Percentiles rank a stretch among this genome's conserved stretches.
These are phyloP conservation scores for Clinocottus analis DNA, from an alignment of 2,113 vertebrate species.

Conservation along the genomic window DNA sequence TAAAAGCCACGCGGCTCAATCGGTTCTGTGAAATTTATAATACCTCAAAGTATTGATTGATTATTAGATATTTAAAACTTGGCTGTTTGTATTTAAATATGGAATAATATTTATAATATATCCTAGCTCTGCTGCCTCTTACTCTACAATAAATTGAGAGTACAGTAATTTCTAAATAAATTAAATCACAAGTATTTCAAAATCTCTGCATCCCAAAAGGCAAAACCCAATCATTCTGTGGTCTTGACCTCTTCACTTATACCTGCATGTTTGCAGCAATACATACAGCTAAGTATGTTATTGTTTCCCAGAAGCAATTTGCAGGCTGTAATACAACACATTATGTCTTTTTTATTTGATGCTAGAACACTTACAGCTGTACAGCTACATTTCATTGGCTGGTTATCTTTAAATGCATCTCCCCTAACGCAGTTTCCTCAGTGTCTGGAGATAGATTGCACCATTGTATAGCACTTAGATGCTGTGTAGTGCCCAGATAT, in stretches of 20 bases:
- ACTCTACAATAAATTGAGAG: background rate
- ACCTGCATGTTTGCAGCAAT: background rate
- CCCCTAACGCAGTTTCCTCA: background rate
- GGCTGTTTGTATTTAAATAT: background rate
- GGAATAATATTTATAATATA: background rate
- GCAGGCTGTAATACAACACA: background rate
- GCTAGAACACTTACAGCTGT: background rate
- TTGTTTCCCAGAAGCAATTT: background rate
- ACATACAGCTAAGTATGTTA: background rate
- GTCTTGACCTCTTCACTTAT: background rate
- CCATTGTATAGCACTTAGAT: background rate
- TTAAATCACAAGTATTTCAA: background rate
- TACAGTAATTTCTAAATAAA: background rate
- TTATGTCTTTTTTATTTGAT: background rate
- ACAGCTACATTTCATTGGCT: conserved; percentile 6
- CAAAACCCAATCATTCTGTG: background rate
- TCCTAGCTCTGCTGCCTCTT: background rate
- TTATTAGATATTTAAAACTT: conserved; percentile 5
- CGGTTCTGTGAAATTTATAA: background rate
- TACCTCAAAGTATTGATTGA: background rate
- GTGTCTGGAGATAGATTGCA: background rate
- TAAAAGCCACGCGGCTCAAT: background rate
- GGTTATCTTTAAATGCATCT: conserved; percentile 11
- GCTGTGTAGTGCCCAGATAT: background rate
- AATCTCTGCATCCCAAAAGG: background rate